Base-by-base conservation (phyloP, 2,888 invertebrate species). In the Megastigmus dorsalis region DNA sequence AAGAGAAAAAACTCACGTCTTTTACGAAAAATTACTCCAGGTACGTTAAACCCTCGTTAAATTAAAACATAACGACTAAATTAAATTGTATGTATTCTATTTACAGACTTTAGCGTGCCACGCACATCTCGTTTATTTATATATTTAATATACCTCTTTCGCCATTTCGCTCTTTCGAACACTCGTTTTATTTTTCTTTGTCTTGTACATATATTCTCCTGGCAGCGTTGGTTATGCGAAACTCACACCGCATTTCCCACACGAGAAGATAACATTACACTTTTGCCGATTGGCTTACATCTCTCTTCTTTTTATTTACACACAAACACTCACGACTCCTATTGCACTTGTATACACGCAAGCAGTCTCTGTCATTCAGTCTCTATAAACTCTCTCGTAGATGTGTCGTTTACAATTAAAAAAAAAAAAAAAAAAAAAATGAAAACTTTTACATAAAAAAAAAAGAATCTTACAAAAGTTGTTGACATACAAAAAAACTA, bases 81-180 rank as follows among this genome's bases (percentile, higher is more conserved):
- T 26, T 68, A 38, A 18, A 36, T 23, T 26, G 9, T 20, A 20
- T n/a, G 15, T 28, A 6, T 2, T 54, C 43, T 78, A 82, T 82
- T 79, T 82, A 82, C 81, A 82, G 77, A 80, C 78, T 81, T 81
- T 79, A 77, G 78, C 69, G 81, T 80, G 79, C 77, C 57, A 72
- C 28, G 79, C 79, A 81, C 79, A 76, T 62, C 79, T 73, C 48
- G 55, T 67, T 68, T 54, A 52, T 26, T 52, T 62, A 41, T 55
- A 66, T 54, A 48, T 33, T 71, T 38, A 41, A 43, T 63, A 62
- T 43, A 43, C 26, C 18, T 48, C 10, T 28, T 23, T 59, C 30
- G 20, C 63, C 41, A 62, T 74, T 70, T 75, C 76, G 75, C 77
- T 74, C 77, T 78, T 74, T 75, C 70, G 67, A 63, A 74, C 75